phyloP scores from a whole-genome alignment of 2,113 vertebrate species.

The Indicator indicator region DNA sequence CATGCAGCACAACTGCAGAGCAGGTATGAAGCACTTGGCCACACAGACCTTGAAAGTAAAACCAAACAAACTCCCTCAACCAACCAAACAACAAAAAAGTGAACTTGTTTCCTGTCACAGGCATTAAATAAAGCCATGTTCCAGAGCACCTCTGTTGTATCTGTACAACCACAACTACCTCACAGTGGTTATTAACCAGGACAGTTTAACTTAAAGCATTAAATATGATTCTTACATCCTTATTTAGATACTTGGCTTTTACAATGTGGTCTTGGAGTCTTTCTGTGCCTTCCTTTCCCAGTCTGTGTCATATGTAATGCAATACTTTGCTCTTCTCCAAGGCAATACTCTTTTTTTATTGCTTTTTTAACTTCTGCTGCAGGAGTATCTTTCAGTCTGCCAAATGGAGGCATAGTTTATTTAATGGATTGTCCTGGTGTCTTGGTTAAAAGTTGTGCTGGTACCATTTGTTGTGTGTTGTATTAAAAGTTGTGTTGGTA shows the following conservation, averaged over 20 bases:
- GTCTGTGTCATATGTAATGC: neutral
- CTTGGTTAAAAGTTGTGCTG: neutral
- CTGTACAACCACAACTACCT: neutral
- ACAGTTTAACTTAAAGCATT: neutral
- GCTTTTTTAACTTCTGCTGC: neutral
- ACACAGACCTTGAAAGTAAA: neutral
- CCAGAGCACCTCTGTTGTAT: neutral
- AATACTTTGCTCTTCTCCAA: neutral
- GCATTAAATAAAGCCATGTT: neutral
- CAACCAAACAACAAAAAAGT: too few species aligned
- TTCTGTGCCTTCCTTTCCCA: neutral
- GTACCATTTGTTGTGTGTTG: neutral
- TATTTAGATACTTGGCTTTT: constrained; percentile 13
- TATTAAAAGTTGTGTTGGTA: too few species aligned
- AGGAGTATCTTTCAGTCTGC: neutral
- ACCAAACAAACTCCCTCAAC: too few species aligned
- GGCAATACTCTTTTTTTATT: neutral
- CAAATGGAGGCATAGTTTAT: neutral
- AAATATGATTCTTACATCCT: neutral
- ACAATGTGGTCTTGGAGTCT: neutral
- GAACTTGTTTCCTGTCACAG: neutral
- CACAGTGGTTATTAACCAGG: neutral
- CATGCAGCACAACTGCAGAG: neutral
- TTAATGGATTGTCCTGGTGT: neutral
- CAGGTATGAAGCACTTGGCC: neutral